A percentile compares a stretch with the other conserved stretches of the same genome.
These are phyloP conservation scores for Hippocampus barbouri DNA, from an alignment of 2,113 vertebrate species.

Conservation along the genomic window DNA sequence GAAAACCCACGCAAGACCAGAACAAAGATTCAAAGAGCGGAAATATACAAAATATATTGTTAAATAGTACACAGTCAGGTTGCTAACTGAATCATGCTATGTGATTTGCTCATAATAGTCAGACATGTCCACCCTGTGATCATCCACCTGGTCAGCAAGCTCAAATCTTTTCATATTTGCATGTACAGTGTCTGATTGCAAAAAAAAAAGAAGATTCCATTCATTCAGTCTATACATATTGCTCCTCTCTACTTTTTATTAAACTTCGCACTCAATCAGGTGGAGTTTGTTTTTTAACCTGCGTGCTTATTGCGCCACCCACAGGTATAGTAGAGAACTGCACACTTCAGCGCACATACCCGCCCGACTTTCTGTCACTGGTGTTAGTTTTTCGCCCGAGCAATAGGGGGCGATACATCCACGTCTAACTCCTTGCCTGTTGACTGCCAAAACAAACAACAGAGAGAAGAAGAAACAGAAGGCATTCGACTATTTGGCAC, in stretches of 20 bases:
- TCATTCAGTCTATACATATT: background rate
- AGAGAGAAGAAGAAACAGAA: slow-evolving; percentile 32
- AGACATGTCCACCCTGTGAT: no score
- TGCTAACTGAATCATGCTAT: background rate
- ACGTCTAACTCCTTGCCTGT: background rate
- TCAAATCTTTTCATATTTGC: no score
- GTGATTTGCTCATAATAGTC: background rate
- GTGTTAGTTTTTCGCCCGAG: background rate
- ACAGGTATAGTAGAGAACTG: slow-evolving; percentile 33
- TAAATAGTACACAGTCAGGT: background rate
- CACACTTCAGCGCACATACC: background rate
- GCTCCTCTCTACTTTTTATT: background rate
- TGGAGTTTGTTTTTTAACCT: background rate
- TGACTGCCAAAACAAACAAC: slow-evolving; percentile 18
- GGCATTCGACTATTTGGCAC: slow-evolving; percentile 24
- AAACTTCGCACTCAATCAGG: no score
- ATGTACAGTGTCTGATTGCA: no score
- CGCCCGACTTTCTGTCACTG: no score
- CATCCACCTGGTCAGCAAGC: no score
- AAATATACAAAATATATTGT: no score
- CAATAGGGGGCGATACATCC: slow-evolving; percentile 21
- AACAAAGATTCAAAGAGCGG: no score
- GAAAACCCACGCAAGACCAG: no score
- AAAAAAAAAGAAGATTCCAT: no score
- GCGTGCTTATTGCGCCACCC: slow-evolving; percentile 33